A percentile compares a stretch with the other conserved stretches of the same genome.
Conservation (phyloP, 1,140 invertebrate genomes). For the Trachymyrmex cornetzi region DNA sequence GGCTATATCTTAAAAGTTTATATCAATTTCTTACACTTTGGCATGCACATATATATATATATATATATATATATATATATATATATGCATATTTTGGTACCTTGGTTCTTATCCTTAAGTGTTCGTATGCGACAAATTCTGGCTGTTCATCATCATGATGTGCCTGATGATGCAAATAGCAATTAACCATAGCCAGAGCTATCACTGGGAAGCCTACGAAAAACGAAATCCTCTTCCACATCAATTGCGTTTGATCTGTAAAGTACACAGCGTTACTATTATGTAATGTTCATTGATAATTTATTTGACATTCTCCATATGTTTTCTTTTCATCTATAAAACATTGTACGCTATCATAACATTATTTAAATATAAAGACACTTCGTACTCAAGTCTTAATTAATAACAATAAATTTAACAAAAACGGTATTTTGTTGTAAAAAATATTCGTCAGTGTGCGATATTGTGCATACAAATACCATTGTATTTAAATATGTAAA, state of each 20-base stretch:
- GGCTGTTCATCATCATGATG: not conserved
- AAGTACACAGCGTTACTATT: conserved; percentile 19
- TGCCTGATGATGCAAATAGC: conserved; percentile 37
- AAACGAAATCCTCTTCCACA: conserved; percentile 62
- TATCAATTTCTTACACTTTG: no score
- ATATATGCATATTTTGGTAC: conserved; percentile 38
- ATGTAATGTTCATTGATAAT: conserved; percentile 45
- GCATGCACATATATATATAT: no score
- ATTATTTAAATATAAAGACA: not conserved
- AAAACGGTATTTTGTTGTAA: not conserved
- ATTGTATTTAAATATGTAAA: not conserved
- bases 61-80: no score
- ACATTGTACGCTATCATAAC: not conserved
- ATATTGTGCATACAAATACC: not conserved
- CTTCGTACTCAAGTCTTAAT: not conserved
- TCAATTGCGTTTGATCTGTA: conserved; percentile 20
- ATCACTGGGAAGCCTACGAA: conserved; percentile 65
- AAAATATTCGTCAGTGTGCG: not conserved
- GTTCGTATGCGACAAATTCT: conserved; percentile 52
- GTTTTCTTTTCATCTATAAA: not conserved
- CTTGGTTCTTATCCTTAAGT: conserved; percentile 71
- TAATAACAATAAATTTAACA: not conserved
- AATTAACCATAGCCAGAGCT: conserved; percentile 47
- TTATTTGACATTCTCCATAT: not conserved
- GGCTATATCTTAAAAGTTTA: not conserved